Base-by-base conservation (phyloP, 1,140 invertebrate genomes). In the Diorhabda elongata region DNA sequence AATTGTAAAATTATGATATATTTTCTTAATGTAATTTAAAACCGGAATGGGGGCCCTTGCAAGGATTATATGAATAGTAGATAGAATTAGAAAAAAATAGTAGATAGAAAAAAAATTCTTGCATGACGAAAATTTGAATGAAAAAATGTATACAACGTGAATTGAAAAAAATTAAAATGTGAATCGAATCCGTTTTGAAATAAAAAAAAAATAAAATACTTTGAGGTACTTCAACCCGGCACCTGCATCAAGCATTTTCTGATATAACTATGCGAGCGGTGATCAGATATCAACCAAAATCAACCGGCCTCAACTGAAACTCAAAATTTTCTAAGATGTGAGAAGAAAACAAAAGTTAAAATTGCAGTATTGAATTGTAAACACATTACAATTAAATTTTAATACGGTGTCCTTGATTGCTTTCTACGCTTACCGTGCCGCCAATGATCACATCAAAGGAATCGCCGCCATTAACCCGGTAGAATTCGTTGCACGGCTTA, bases 251-350 rank as follows among this genome's bases (percentile, higher is more conserved):
- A 26, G 26, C 26, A 26, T 26, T 26, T 26, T 26, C 26, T 26
- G 26, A 0, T n/a, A n/a, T n/a, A n/a, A n/a, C n/a, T n/a, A n/a
- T n/a, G n/a, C n/a, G n/a, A n/a, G n/a, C n/a, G n/a, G n/a, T n/a
- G n/a, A n/a, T n/a, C n/a, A n/a, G n/a, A 57, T 57, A 57, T 57
- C 52, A 57, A 57, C 52, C 52, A 57, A 57, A 57, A 11, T 57
- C 52, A 57, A 57, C 8, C 8, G 52, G 52, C 11, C 52, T 57
- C 52, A 57, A 57, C 52, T 57, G 52, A 57, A 57, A 57, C 8
- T 57, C 52, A 57, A 57, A 57, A 7, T 57, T 57, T 57, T 57
- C 52, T 57, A 57, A 57, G 52, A 11, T 57, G 52, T 57, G 52
- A 11, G 52, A 57, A 57, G 52, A 57, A 57, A 57, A 57, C 26